Evolutionary conservation across 2,888 invertebrate genomes (phyloP).

Genomic region (Drosophila anomalata): DNA sequence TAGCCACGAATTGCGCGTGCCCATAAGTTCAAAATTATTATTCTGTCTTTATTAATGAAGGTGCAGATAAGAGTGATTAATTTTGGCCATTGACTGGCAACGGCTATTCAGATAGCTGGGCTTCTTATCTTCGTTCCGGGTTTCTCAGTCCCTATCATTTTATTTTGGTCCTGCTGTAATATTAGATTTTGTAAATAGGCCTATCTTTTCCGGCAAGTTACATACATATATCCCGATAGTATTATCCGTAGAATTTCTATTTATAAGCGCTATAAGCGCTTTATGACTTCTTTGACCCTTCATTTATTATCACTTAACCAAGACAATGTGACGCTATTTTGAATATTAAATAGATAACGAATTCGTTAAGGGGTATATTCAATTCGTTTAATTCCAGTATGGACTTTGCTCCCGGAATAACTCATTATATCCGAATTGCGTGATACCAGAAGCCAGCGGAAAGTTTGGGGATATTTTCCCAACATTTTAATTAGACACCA

Average conservation of each 20-base stretch:
- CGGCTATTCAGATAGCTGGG: constrained; percentile 8
- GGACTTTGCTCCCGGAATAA: constrained; percentile 25
- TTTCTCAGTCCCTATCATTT: background rate
- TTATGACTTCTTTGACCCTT: background rate
- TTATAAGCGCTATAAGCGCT: background rate
- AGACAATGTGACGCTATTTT: background rate
- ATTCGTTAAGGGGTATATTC: constrained; percentile 1
- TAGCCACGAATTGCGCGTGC: background rate
- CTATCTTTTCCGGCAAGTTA: background rate
- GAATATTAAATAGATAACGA: background rate
- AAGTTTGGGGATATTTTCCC: constrained; percentile 18
- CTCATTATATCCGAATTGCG: background rate
- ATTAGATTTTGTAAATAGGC: background rate
- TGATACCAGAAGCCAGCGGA: constrained; percentile 18
- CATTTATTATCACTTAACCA: background rate
- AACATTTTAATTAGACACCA: constrained; percentile 37
- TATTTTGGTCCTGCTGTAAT: background rate
- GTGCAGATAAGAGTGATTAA: constrained; percentile 29
- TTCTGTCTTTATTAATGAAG: background rate
- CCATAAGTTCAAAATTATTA: background rate
- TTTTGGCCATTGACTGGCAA: constrained; percentile 16
- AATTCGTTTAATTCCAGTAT: background rate
- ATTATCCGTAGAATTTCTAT: background rate
- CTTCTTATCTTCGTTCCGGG: constrained; percentile 12
- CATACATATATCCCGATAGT: background rate